Conservation (phyloP, 2,113 vertebrate genomes). For the Capricornis sumatraensis region DNA sequence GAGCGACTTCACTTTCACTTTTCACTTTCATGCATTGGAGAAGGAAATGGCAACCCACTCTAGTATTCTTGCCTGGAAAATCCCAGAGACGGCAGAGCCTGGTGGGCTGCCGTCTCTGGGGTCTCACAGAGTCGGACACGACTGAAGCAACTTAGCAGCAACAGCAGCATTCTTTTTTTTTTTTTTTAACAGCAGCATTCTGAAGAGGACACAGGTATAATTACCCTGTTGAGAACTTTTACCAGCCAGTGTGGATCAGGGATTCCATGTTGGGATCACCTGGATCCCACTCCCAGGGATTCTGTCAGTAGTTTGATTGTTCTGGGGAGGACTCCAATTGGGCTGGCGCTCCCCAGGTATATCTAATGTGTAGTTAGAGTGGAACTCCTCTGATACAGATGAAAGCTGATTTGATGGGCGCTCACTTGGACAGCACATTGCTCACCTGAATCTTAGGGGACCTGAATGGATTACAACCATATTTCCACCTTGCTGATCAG, state of each 20-base stretch:
- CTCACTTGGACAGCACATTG: no score
- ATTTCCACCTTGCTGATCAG: background rate
- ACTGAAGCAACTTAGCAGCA: background rate
- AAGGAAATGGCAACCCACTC: no score
- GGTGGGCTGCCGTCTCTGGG: no score
- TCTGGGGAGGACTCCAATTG: background rate
- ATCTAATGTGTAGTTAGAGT: background rate
- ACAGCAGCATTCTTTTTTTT: background rate
- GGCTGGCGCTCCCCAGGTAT: background rate
- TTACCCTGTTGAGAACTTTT: background rate
- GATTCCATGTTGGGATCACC: background rate
- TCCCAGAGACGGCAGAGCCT: no score
- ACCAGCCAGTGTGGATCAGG: background rate
- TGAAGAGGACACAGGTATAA: background rate
- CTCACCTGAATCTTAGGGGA: background rate
- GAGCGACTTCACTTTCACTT: no score
- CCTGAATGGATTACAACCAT: background rate
- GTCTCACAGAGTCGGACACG: background rate
- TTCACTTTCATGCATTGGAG: no score
- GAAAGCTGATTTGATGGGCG: background rate
- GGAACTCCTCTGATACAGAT: background rate
- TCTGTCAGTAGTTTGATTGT: background rate
- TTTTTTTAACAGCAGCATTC: background rate
- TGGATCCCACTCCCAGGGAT: background rate
- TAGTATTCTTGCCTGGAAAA: no score